Base-by-base conservation (phyloP, 2,113 vertebrate species). In the Lates calcarifer region DNA sequence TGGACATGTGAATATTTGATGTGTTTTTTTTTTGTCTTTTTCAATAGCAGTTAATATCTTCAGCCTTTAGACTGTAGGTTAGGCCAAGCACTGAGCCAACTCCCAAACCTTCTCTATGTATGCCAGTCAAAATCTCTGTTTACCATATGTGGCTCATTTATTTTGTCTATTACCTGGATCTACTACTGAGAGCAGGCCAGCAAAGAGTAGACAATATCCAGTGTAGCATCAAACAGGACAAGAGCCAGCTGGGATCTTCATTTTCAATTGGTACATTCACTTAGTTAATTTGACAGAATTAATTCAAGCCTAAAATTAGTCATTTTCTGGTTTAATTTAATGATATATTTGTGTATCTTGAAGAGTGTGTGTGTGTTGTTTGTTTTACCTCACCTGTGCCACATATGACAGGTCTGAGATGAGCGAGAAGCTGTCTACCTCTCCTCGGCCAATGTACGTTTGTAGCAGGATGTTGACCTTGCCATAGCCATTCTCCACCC, bases 401-500 rank as follows among this genome's bases (percentile, higher is more conserved):
- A 99, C 97, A 61, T 98, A 99, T 0, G 97, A 97, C 79, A 98
- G 96, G 92, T 99, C 98, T 1, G 98, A 99, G 93, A 99, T 97
- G 77, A 99, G 97, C 0, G 98, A 99, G 94, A 99, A 99, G 90
- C 95, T 98, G 92, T 99, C 98, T 84, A 99, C 96, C 81, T 99
- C 98, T 60, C 98, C 98, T 57, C 98, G 94, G 80, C 97, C 95
- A 88, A 99, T 98, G 63, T 99, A 99, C 0, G 98, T 99, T 93
- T 99, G 98, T 78, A 99, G 96, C 66, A 99, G 94, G 70, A 99
- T 97, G 95, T 99, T 99, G 92, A 99, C 97, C 93, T 99, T 99
- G 74, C 98, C 98, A 13, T 99, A 98, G 91, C 95, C 94, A 79
- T 99, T 99, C 93, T 99, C 98, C 89, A 97, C 98, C 58, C 98